Percentiles rank a stretch among this genome's conserved stretches.
Conservation (phyloP, 2,888 invertebrate species). For the Drosophila silvestris region DNA sequence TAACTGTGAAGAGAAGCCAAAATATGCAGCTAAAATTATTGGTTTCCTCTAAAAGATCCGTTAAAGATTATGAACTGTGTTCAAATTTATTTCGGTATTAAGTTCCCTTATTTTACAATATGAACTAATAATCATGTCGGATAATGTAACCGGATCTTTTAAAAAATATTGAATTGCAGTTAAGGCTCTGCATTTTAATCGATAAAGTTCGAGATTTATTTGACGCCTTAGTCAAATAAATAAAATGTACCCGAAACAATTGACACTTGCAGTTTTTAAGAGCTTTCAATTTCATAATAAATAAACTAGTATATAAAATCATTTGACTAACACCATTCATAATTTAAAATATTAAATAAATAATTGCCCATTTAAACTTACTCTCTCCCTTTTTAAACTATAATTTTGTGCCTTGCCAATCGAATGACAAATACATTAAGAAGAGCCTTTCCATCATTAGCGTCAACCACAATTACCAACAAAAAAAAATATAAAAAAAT, state of each 20-base stretch:
- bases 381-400: not conserved
- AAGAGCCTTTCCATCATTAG: slow-evolving; percentile 18
- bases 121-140: not conserved
- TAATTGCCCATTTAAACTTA: not conserved
- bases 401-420: not conserved
- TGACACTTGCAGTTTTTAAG: not conserved
- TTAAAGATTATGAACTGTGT: not conserved
- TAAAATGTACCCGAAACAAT: not conserved
- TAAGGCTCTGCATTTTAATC: not conserved
- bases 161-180: not conserved
- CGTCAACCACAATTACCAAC: slow-evolving; percentile 42
- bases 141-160: not conserved
- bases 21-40: not conserved
- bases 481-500: slow-evolving; percentile 16
- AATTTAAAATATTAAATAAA: not conserved
- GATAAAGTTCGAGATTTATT: not conserved
- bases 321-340: not conserved
- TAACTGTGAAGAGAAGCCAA: not conserved
- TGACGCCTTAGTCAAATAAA: not conserved
- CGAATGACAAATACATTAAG: slow-evolving; percentile 6
- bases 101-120: not conserved
- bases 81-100: not conserved
- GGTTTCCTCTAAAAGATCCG: not conserved
- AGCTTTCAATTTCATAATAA: not conserved
- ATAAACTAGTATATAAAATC: not conserved